Evolutionary conservation across 2,888 invertebrate genomes (phyloP), one percentile per base, ranked within the genome.

Genomic region (Uloborus plumipes): DNA sequence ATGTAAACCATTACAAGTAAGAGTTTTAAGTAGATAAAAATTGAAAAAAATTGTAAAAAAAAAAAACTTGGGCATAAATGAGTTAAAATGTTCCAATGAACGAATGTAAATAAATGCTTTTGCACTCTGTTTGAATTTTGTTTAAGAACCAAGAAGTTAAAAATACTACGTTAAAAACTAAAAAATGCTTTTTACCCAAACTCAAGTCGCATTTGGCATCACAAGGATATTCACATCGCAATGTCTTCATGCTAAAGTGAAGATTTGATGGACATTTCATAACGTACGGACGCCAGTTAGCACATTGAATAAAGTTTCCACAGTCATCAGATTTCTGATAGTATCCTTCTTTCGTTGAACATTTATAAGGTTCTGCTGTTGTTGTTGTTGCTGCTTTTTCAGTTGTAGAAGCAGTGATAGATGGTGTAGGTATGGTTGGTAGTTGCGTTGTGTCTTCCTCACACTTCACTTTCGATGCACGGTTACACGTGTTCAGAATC

Each of bases 301-400:
- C 55, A 50, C 85, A 85, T n/a, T 85, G 80, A 16, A 70, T 67
- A 20, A 81, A 85, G 1, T 16, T 74, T 14, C 75, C 53, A 22
- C 86, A 86, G 51, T 86, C 61, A 2, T 58, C 14, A 0, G 74
- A 75, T 74, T 84, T 69, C 31, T 71, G 76, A 18, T 83, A 86
- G 15, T 80, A 58, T n/a, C 83, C 85, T 26, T 69, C 72, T 9
- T 16, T 26, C 50, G 67, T n/a, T 3, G 75, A 72, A 49, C 85
- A 85, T 50, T 15, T 49, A 26, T 20, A 66, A 14, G 20, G 26
- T 47, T 47, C 51, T 20, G 74, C 49, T 7, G 55, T 9, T 39
- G 51, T 20, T 14, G 78, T 62, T 39, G 51, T 20, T 14, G 78
- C 51, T 15, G 49, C 11, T 20, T 59, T 61, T 14, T 59, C 18